Percentiles rank a stretch among this genome's conserved stretches.
Conservation (phyloP, 2,888 invertebrate genomes). For the Tenthredo livida region DNA sequence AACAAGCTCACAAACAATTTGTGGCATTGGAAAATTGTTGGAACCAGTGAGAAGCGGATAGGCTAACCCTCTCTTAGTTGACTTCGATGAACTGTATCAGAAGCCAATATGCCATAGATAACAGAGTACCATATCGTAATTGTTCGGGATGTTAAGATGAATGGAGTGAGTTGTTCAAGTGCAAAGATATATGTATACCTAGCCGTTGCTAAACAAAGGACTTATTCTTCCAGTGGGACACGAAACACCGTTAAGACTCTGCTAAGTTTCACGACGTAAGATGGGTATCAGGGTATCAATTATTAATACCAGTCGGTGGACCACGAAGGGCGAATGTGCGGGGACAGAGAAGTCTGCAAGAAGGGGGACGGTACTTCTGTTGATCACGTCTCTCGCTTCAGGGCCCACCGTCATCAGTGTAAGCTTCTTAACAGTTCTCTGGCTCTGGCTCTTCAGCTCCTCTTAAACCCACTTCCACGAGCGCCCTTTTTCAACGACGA, state of each 20-base stretch:
- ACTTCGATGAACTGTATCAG: background rate
- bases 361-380: constrained; percentile 43
- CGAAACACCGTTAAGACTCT: constrained; percentile 34
- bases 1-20: background rate
- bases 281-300: constrained; percentile 52
- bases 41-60: background rate
- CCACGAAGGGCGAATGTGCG: constrained; percentile 29
- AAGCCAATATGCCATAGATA: background rate
- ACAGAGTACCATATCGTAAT: background rate
- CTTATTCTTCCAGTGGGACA: constrained; percentile 36
- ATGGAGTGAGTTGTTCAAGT: background rate
- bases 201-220: constrained; percentile 8
- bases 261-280: constrained; percentile 35
- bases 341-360: constrained; percentile 20
- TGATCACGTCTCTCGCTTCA: constrained; percentile 55
- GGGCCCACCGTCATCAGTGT: constrained; percentile 50
- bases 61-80: background rate
- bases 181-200: background rate
- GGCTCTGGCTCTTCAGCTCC: constrained; percentile 50
- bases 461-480: constrained; percentile 47
- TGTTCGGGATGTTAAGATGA: background rate
- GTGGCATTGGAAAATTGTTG: background rate
- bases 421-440: constrained; percentile 55
- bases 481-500: constrained; percentile 48
- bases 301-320: constrained; percentile 50